Conservation (phyloP, 2,113 vertebrate genomes). For the Tenrec ecaudatus region DNA sequence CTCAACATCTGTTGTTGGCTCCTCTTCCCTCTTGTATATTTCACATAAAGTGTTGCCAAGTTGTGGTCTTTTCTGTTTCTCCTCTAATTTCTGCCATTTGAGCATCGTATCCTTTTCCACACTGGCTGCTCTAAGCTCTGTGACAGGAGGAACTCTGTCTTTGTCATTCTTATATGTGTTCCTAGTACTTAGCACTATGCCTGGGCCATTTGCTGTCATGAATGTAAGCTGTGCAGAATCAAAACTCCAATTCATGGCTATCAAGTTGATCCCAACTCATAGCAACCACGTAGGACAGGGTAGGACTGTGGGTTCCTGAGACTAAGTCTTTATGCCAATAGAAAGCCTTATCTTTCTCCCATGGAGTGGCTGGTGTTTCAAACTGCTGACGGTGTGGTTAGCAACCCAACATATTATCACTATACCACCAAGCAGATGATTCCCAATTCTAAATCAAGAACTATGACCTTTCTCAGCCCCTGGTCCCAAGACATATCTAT, state of each 20-base stretch:
- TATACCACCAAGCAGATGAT: neutral
- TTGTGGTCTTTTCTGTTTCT: constrained; percentile 18
- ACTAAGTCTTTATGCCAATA: too few relatives aligned
- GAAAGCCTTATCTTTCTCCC: too few relatives aligned
- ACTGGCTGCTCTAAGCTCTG: neutral
- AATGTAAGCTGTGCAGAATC: too few relatives aligned
- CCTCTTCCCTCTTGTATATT: neutral
- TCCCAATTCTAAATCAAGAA: neutral
- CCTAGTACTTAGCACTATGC: neutral
- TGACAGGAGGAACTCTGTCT: neutral
- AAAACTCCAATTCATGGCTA: too few relatives aligned
- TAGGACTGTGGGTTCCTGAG: too few relatives aligned
- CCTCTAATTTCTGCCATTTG: neutral
- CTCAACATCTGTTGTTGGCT: neutral
- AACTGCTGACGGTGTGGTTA: too few relatives aligned
- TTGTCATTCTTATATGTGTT: neutral
- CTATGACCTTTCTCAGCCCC: neutral
- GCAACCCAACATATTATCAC: too few relatives aligned
- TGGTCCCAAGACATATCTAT: neutral
- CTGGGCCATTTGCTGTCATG: too few relatives aligned
- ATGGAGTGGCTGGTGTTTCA: too few relatives aligned
- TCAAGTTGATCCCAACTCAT: too few relatives aligned
- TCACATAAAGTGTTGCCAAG: neutral
- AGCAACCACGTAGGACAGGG: too few relatives aligned
- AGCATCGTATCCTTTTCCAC: neutral